Conservation (phyloP, 2,113 vertebrate species). For the Myiozetetes cayanensis region DNA sequence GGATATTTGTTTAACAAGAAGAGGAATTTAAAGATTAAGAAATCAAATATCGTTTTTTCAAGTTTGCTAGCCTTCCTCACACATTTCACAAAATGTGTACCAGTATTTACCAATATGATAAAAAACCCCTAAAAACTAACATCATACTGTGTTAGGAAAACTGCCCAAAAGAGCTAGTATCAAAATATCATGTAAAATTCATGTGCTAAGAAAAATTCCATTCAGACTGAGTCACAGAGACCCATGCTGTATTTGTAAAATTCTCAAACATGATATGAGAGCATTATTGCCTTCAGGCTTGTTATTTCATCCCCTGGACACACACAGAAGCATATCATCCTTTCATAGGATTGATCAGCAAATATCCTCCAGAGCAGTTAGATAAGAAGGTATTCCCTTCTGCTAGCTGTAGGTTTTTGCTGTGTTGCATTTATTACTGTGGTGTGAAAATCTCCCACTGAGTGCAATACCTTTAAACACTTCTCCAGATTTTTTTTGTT, state of each 20-base stretch:
- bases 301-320: constrained; percentile 68
- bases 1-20: neutral
- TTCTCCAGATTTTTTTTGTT: constrained; percentile 29
- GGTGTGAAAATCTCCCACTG: constrained; percentile 66
- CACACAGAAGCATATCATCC: constrained; percentile 71
- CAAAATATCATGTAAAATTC: constrained; percentile 69
- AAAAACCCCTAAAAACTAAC: constrained; percentile 43
- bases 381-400: constrained; percentile 70
- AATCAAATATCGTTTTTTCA: constrained; percentile 25
- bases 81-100: constrained; percentile 1
- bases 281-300: constrained; percentile 67
- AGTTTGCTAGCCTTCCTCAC: neutral
- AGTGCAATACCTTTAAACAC: constrained; percentile 67
- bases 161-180: constrained; percentile 44
- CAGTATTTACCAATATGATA: neutral
- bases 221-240: constrained; percentile 64
- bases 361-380: constrained; percentile 70
- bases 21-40: neutral
- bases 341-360: constrained; percentile 74
- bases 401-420: constrained; percentile 61
- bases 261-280: constrained; percentile 72
- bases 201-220: constrained; percentile 66
- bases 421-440: constrained; percentile 66
- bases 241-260: constrained; percentile 71
- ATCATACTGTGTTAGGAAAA: constrained; percentile 19